Evolutionary conservation across 35 echinoderm and acorn worm genomes (phyloP), one percentile per base, ranked within the genome.

Genomic region (Ptychodera flava): DNA sequence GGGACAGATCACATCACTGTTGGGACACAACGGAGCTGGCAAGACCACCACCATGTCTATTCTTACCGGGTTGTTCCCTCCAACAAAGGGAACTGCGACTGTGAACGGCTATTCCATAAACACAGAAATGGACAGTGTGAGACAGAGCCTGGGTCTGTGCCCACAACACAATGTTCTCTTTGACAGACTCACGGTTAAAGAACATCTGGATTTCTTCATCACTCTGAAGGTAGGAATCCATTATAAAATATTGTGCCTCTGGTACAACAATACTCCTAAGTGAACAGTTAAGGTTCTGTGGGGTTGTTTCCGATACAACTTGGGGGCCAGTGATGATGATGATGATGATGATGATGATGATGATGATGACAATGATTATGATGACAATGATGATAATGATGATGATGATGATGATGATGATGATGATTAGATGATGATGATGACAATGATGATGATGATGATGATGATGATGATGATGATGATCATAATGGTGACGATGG

Each of bases 1-100:
- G 81, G 95, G 95, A 86, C 95, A 99, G 79, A 99, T 99, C 78
- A 99, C 95, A 16, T 90, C 95, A 30, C 90, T 99, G 1, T 86
- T 99, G 1, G 95, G 95, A 33, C 95, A 99, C 90, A 99, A 99
- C 36, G 95, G 95, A 36, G 95, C 95, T 22, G 95, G 95, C 34
- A 99, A 99, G 83, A 99, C 95, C 33, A 99, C 95, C 29, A 99
- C 95, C 0, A 99, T 99, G 95, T 99, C 95, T 75, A 99, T 99
- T 36, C 76, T 99, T 87, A 99, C 95, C 6, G 95, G 95, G 37
- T 88, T 99, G 77, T 99, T 94, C 93, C 88, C 95, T 53, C 96
- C 96, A 12, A 90, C 90, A 2, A 53, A 80, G 16, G 96, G 96
- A 10, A 80, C 88, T 22, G 96, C 96, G 16, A 35, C 88, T 28